phyloP scores from a whole-genome alignment of 1,140 invertebrate genomes.

The Calosoma granatense region DNA sequence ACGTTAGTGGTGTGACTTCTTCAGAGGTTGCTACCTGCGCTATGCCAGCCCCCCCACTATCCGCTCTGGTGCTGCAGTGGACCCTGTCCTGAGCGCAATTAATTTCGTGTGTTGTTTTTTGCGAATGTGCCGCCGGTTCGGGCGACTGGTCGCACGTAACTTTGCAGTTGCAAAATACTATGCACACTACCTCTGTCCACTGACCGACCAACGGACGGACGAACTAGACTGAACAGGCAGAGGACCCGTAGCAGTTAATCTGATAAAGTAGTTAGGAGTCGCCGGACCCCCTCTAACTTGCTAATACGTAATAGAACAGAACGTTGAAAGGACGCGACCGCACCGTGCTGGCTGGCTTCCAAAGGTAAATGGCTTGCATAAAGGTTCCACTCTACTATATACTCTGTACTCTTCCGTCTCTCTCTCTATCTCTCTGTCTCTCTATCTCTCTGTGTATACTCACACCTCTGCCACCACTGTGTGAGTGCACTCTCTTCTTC shows the following conservation, averaged over 20 bases:
- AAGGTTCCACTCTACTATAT: too few species aligned
- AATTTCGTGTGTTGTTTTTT: background rate
- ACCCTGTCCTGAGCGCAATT: background rate
- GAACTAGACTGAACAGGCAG: too few species aligned
- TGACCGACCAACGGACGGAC: background rate
- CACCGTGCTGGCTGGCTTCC: background rate
- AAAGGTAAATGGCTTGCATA: conserved; percentile 5
- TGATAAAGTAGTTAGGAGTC: conserved; percentile 9
- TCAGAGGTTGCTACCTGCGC: too few species aligned
- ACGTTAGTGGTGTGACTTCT: too few species aligned
- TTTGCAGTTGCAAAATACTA: background rate
- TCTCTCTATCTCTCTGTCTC: background rate
- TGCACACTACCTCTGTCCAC: too few species aligned
- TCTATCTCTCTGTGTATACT: background rate
- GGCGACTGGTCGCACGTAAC: background rate
- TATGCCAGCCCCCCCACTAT: too few species aligned
- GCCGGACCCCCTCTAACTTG: background rate
- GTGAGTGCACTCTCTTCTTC: too few species aligned
- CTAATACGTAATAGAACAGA: conserved; percentile 2
- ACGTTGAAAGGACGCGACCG: background rate
- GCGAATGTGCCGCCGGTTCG: background rate
- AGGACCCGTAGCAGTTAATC: conserved; percentile 3
- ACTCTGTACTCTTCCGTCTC: too few species aligned
- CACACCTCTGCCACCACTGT: background rate
- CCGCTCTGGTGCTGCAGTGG: background rate